These are phyloP conservation scores for Entomyzon cyanotis DNA, from an alignment of 2,113 vertebrate genomes.

Conservation along the genomic window DNA sequence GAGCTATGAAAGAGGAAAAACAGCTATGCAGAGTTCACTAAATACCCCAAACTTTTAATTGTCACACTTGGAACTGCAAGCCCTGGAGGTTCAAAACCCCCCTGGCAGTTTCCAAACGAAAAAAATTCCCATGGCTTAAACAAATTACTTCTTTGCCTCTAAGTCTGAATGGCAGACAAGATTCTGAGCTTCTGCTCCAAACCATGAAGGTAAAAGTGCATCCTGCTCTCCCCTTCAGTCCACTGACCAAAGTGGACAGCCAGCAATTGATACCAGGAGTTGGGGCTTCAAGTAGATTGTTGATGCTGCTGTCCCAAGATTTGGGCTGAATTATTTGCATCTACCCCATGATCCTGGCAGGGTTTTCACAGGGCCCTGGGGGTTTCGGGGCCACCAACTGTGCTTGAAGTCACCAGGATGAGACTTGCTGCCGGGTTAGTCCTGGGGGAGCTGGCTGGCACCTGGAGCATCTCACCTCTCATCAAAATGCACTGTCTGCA, in stretches of 20 bases:
- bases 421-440: neutral
- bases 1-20: conserved; percentile 55
- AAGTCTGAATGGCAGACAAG: neutral
- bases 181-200: neutral
- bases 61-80: conserved; percentile 34
- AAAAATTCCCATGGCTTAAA: conserved; percentile 56
- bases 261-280: rapidly evolving
- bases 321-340: neutral
- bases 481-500: neutral
- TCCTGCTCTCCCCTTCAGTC: neutral
- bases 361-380: neutral
- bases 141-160: conserved; percentile 53
- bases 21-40: conserved; percentile 57
- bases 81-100: conserved; percentile 53
- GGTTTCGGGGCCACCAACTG: neutral
- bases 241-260: neutral
- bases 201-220: rapidly evolving
- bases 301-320: neutral
- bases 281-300: neutral
- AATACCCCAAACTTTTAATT: conserved; percentile 66
- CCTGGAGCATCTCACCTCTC: neutral
- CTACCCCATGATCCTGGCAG: neutral
- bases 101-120: neutral
- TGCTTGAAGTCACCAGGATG: neutral
- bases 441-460: rapidly evolving